These are phyloP conservation scores for Sebastes wilsoni DNA, from an alignment of 2,797 vertebrate genomes.

Conservation along the genomic window DNA sequence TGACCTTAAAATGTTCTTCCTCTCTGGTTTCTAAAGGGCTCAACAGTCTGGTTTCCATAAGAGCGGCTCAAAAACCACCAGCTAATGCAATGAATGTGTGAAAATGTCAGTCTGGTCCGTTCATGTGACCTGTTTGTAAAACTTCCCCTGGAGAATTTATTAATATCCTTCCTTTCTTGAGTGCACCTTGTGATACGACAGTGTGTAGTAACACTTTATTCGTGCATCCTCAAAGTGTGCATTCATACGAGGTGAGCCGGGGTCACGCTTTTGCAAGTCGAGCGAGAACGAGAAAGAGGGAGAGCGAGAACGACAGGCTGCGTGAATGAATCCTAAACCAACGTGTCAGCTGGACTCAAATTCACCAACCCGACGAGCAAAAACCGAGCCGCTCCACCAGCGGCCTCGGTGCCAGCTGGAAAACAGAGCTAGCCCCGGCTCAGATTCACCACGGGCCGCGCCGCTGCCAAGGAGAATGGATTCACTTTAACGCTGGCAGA, in stretches of 20 bases:
- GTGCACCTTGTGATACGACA: background rate
- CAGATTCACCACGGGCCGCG: conserved; percentile 64
- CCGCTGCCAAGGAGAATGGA: conserved; percentile 73
- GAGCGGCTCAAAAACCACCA: conserved; percentile 36
- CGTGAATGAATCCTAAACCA: conserved; percentile 64
- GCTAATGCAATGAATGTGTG: conserved; percentile 32
- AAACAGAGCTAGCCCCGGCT: conserved; percentile 58
- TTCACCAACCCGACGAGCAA: conserved; percentile 46
- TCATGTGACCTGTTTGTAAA: conserved; percentile 17
- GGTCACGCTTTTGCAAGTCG: conserved; percentile 22
- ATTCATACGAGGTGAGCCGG: conserved; percentile 28
- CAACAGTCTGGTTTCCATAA: conserved; percentile 25
- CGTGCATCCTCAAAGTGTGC: background rate
- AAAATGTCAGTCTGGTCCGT: conserved; percentile 18
- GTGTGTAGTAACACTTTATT: background rate
- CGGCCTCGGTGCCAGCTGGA: conserved; percentile 65
- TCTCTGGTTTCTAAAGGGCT: conserved; percentile 29
- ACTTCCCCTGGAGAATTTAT: background rate
- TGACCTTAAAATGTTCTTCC: conserved; percentile 37
- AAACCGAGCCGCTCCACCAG: conserved; percentile 54
- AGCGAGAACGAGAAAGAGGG: conserved; percentile 10
- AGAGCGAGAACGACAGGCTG: conserved; percentile 40
- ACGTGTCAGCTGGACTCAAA: conserved; percentile 67
- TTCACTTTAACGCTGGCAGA: conserved; percentile 75
- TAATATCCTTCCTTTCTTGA: background rate